Base-by-base conservation (phyloP, 2,888 invertebrate species). In the Thecocarcelia acutangulata region DNA sequence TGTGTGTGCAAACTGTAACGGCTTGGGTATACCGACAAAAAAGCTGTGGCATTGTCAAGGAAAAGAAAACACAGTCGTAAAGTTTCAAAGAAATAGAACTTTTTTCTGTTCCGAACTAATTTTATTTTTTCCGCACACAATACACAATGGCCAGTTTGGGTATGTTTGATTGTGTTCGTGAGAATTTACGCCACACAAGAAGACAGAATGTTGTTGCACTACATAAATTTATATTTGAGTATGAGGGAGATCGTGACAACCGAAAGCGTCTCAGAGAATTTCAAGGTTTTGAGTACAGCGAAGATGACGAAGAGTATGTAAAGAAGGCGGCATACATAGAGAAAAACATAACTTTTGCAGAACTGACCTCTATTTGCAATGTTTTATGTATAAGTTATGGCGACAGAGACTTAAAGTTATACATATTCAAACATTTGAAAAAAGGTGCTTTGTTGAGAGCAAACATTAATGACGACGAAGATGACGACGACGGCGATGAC, bases 211-310 rank as follows among this genome's bases (percentile, higher is more conserved):
- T 58, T 9, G 58, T 15, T 13, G 58, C 58, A 9, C 37, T 58
- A 11, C 58, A 58, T 17, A 58, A 58, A 17, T 58, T n/a, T n/a
- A n/a, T n/a, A n/a, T n/a, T n/a, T n/a, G n/a, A n/a, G n/a, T n/a
- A n/a, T n/a, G n/a, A n/a, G 11, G 58, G 58, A 2, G 58, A 37
- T 40, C 37, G 58, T 37, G 15, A 15, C 5, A 40, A 58, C 15
- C 37, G 58, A 58, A 40, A 58, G 37, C 58, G 58, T 15, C 37
- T 58, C 8, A 37, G 40, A 11, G 15, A 12, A n/a, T 58, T 58
- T 17, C 17, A 58, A 58, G 58, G 33, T n/a, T 56, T 56, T 52
- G 21, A 9, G 0, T 52, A 21, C 21, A 17, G 21, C 21, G 52
- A 52, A 17, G 21, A 9, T 3, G 21, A 52, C 13, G 17, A 52